Percentiles rank a stretch among this genome's conserved stretches.
phyloP scores from a whole-genome alignment of 2,797 vertebrate species.

The Rousettus madagascariensis region DNA sequence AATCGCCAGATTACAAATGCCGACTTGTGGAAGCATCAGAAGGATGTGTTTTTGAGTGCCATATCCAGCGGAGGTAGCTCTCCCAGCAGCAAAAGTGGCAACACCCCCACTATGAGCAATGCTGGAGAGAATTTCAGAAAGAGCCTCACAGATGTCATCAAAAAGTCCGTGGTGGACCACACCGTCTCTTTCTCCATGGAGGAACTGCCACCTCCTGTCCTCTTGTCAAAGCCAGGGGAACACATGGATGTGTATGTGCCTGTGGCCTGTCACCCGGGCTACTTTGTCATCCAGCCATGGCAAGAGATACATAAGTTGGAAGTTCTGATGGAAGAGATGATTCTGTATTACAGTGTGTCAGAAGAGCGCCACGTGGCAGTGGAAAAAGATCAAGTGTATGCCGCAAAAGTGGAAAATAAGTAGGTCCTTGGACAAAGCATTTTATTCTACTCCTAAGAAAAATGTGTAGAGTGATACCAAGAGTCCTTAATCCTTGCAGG shows the following conservation, averaged over 20 bases:
- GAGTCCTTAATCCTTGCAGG: neutral
- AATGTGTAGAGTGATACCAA: neutral
- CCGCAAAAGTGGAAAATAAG: slow-evolving; percentile 94
- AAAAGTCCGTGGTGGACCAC: slow-evolving; percentile 56
- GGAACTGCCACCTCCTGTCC: slow-evolving; percentile 88
- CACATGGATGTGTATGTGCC: slow-evolving; percentile 94
- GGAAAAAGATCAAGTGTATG: slow-evolving; percentile 91
- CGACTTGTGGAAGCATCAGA: slow-evolving; percentile 91
- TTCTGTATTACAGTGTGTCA: slow-evolving; percentile 91
- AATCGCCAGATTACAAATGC: slow-evolving; percentile 90
- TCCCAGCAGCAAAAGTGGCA: slow-evolving; percentile 53
- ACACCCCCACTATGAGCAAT: neutral
- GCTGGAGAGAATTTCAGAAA: slow-evolving; percentile 68
- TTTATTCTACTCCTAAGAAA: neutral
- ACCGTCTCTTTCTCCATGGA: neutral
- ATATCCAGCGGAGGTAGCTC: slow-evolving; percentile 46
- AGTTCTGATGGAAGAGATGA: slow-evolving; percentile 96
- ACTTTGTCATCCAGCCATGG: slow-evolving; percentile 96
- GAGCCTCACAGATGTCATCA: slow-evolving; percentile 56
- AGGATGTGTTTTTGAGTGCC: slow-evolving; percentile 88
- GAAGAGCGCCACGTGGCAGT: slow-evolving; percentile 80
- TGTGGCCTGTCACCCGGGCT: slow-evolving; percentile 93
- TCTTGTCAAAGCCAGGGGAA: slow-evolving; percentile 89
- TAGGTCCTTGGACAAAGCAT: slow-evolving; percentile 80
- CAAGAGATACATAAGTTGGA: slow-evolving; percentile 94